Conservation (phyloP, 2,113 vertebrate species). For the Eupsittula cactorum region DNA sequence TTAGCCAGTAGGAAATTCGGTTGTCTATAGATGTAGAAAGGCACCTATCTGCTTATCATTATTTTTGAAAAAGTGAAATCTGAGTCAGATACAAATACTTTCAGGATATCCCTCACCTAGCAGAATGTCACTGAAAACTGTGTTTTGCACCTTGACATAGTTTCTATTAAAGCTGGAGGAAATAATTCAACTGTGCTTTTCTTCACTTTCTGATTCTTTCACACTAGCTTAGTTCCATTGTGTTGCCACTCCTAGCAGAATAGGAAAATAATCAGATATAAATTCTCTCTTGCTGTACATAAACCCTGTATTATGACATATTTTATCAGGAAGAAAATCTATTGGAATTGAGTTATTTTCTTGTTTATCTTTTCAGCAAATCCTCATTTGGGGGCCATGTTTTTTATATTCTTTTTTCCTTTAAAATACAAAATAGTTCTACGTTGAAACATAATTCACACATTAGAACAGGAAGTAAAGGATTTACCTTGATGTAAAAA, state of each 20-base stretch:
- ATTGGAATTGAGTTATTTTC: background rate
- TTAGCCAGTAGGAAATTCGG: background rate
- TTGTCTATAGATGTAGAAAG: background rate
- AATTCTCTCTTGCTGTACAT: background rate
- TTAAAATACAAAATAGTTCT: background rate
- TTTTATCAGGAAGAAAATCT: background rate
- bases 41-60: background rate
- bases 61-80: background rate
- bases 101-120: background rate
- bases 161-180: background rate
- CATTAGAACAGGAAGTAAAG: background rate
- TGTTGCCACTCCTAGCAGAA: background rate
- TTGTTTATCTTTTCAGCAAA: background rate
- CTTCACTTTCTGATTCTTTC: background rate
- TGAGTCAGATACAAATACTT: background rate
- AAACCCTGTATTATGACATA: background rate
- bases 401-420: background rate
- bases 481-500: background rate
- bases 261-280: background rate
- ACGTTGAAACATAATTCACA: background rate
- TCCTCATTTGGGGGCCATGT: background rate
- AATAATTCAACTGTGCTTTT: constrained; percentile 2
- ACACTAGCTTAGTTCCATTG: background rate
- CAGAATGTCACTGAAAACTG: background rate
- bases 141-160: background rate